Evolutionary conservation across 2,113 vertebrate species (phyloP).

Genomic region (Brachypteracias leptosomus): DNA sequence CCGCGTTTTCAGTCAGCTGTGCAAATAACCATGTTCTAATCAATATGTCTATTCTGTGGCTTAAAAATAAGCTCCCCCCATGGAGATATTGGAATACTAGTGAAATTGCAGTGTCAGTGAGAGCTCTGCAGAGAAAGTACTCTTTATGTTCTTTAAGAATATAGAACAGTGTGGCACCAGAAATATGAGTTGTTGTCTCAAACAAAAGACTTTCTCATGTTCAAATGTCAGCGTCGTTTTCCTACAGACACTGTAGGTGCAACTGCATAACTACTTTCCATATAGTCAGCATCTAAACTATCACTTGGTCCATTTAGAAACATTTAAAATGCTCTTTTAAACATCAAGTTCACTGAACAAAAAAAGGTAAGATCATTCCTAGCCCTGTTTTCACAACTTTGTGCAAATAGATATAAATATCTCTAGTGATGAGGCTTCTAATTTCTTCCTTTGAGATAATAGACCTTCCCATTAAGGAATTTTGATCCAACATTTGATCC

Average conservation of each 20-base stretch:
- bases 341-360: neutral
- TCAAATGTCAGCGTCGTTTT: neutral
- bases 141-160: neutral
- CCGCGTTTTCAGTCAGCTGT: neutral
- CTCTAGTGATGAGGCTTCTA: neutral
- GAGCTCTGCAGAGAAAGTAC: neutral
- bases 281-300: neutral
- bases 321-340: neutral
- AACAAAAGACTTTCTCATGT: neutral
- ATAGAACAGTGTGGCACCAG: neutral
- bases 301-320: neutral
- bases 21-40: constrained; percentile 1
- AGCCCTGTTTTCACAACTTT: neutral
- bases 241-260: neutral
- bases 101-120: neutral
- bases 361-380: neutral
- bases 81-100: neutral
- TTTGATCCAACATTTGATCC: neutral
- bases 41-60: neutral
- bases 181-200: neutral
- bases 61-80: constrained; percentile 12
- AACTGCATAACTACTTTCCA: neutral
- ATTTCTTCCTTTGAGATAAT: neutral
- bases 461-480: neutral
- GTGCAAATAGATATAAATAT: neutral